Base-by-base conservation (phyloP, 2,888 invertebrate genomes). In the Acanthosoma haemorrhoidale region DNA sequence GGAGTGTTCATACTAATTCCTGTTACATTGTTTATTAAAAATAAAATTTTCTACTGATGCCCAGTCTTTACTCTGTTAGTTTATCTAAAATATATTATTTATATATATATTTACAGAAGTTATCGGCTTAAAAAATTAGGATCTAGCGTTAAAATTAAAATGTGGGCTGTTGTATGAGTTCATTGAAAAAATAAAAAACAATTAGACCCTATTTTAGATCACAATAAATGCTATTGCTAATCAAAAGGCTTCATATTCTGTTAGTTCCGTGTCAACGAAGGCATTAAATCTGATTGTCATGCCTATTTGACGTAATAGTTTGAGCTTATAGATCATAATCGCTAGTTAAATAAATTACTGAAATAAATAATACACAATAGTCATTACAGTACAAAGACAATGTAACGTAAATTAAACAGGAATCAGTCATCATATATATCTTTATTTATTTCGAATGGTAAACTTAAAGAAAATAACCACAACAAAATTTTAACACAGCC, bases 31-130 rank as follows among this genome's bases (percentile, higher is more conserved):
- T 51, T 18, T 67, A 67, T 31, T 67, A 67, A 67, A 67, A 67
- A 67, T 67, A 64, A 43, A 57, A 21, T 57, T 57, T 51, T 16
- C 57, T 67, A 67, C 31, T 34, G 67, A 67, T 67, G 67, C 67
- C 67, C 67, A 67, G 67, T 67, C 67, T 67, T 67, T 67, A 67
- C 67, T 67, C 67, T 67, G 67, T 67, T 67, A 67, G 34, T 67
- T 57, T 36, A 64, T 43, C 57, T 51, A 67, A 67, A 67, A 67
- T 67, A 51, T 60, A 60, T 18, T 60, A 34, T 34, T 4, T 51
- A 51, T 67, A 57, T 67, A 67, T 43, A 67, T 34, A 67, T 21
- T 67, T 51, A 60, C 60, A 34, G 11, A 13, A 34, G 16, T 18
- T 34, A 15, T 21, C 16, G 15, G 60, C 60, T 60, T 36, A 67